Evolutionary conservation across 2,797 vertebrate genomes (phyloP), one percentile per base, ranked within the genome.

Genomic region (Schizopygopsis malacanthus): DNA sequence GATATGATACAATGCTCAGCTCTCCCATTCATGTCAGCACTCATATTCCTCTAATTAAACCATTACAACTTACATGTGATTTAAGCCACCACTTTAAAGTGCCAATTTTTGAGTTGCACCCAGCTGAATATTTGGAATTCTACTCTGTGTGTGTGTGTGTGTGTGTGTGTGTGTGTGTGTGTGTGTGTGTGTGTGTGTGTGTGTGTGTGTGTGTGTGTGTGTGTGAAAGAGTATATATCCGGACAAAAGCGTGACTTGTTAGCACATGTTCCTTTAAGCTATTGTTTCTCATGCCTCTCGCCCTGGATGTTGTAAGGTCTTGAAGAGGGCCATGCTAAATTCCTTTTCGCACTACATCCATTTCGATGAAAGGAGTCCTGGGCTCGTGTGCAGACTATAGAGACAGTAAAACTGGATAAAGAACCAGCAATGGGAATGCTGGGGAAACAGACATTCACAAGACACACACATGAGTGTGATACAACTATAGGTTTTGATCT

Each of bases 1-100:
- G 82, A 93, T 90, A 91, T 91, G 87, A 91, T 71, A 89, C 43
- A 71, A 82, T 0, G 6, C 85, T 84, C 91, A 56, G 71, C 84
- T 84, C 45, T 84, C 89, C 91, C 83, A 83, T 90, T 90, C 87
- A 91, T 61, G 80, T 89, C 86, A 87, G 88, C 90, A 91, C 90
- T 91, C 87, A 88, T 85, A 89, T 91, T 86, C 86, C 65, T 90
- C 91, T 90, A 95, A 94, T 93, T 93, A 94, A 92, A 93, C 88
- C 89, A 87, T 93, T 95, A 95, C 88, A 93, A 92, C 93, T 86
- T 90, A 90, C 89, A 91, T 91, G 80, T 86, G 75, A 93, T 87
- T 87, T 91, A 89, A 92, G 87, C 88, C 76, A 83, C 41, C 87
- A 89, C 88, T 92, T 92, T 65, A 89, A 83, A 85, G 75, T 91